Conservation (phyloP, 2,113 vertebrate species). For the Lates calcarifer region DNA sequence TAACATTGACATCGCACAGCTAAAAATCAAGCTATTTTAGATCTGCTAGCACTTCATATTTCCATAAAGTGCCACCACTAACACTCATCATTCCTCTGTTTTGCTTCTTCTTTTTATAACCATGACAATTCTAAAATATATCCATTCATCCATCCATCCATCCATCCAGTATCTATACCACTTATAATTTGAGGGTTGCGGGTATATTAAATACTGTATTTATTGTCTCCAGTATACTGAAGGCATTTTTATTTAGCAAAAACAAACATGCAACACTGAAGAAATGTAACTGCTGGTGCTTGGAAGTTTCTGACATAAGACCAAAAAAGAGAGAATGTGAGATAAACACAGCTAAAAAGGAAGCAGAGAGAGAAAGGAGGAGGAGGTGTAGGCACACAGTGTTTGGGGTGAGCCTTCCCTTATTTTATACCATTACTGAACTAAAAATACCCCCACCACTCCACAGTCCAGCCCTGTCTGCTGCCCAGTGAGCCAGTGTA, state of each 20-base stretch:
- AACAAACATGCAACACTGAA: constrained; percentile 1
- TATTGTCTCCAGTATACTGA: not conserved
- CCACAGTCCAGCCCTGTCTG: constrained; percentile 58
- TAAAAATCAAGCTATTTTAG: too few species aligned
- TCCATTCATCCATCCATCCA: too few species aligned
- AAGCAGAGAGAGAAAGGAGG: not conserved
- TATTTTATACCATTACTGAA: constrained; percentile 61
- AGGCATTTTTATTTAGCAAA: not conserved
- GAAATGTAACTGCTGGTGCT: not conserved
- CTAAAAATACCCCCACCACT: constrained; percentile 69
- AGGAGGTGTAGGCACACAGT: constrained; percentile 16
- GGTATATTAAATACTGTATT: not conserved
- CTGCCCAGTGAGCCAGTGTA: constrained; percentile 43
- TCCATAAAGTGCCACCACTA: too few species aligned
- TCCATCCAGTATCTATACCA: too few species aligned
- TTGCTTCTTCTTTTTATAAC: too few species aligned
- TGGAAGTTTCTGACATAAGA: not conserved
- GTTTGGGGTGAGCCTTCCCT: constrained; percentile 43
- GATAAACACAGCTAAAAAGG: not conserved
- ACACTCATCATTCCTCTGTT: too few species aligned
- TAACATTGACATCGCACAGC: too few species aligned
- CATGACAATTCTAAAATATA: not conserved
- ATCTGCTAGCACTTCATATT: too few species aligned
- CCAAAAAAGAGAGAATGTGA: not conserved
- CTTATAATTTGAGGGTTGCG: too few species aligned